A percentile compares a stretch with the other conserved stretches of the same genome.
Evolutionary conservation across 1,140 invertebrate genomes (phyloP).

Genomic region (Neocloeon triangulifer): DNA sequence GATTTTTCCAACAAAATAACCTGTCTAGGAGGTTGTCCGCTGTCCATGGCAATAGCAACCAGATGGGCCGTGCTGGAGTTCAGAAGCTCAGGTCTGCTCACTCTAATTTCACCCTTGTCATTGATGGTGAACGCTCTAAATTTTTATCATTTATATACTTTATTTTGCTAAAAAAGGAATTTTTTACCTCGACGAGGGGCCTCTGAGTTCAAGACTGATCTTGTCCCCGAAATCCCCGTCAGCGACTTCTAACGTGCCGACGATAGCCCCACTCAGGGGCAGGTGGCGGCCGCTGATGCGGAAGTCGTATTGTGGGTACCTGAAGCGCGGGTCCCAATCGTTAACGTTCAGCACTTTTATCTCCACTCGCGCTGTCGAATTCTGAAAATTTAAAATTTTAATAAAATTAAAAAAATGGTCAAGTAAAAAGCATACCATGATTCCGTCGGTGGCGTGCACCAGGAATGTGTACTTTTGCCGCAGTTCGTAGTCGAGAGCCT

Average conservation of each 20-base stretch:
- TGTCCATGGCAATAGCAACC: slow-evolving; percentile 57
- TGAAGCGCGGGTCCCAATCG: slow-evolving; percentile 79
- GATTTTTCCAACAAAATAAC: too few relatives aligned
- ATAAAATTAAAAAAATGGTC: slow-evolving; percentile 1
- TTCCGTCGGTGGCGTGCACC: slow-evolving; percentile 65
- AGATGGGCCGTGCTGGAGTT: slow-evolving; percentile 38
- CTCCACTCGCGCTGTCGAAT: slow-evolving; percentile 49
- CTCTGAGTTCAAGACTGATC: slow-evolving; percentile 40
- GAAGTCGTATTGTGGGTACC: slow-evolving; percentile 69
- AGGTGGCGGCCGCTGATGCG: slow-evolving; percentile 19
- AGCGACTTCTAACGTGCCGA: slow-evolving; percentile 47
- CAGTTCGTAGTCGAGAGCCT: slow-evolving; percentile 59
- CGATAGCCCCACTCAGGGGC: slow-evolving; percentile 11
- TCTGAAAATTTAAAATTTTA: slow-evolving; percentile 26
- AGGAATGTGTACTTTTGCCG: slow-evolving; percentile 39
- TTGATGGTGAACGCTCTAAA: slow-evolving; percentile 25
- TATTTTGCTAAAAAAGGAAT: not conserved
- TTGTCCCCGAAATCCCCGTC: slow-evolving; percentile 59
- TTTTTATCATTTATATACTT: not conserved
- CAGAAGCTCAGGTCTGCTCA: slow-evolving; percentile 16
- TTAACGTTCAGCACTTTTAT: slow-evolving; percentile 71
- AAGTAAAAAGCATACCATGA: slow-evolving; percentile 8
- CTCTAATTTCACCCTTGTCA: slow-evolving; percentile 22
- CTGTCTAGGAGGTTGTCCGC: slow-evolving; percentile 45
- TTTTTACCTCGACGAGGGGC: slow-evolving; percentile 38